Evolutionary conservation across 2,888 invertebrate genomes (phyloP).

Genomic region (Gibbula magus): DNA sequence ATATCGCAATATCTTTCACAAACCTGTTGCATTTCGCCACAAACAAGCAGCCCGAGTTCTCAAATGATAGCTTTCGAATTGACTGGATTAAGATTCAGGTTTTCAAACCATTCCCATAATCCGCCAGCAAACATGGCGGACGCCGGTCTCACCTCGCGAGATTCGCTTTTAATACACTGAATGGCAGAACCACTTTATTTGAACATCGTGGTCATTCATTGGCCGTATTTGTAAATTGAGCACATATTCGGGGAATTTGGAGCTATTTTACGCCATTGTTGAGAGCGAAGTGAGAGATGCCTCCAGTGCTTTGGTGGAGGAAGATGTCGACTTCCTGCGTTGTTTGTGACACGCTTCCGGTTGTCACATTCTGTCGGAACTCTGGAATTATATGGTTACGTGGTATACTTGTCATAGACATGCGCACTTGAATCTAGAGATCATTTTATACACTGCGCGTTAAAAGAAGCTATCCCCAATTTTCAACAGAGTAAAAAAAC

Average conservation of each 20-base stretch:
- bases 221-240: neutral
- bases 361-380: neutral
- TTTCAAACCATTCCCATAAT: neutral
- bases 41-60: neutral
- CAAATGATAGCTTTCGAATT: slow-evolving; percentile 3
- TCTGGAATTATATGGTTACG: neutral
- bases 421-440: too few species aligned
- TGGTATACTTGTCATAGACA: too few species aligned
- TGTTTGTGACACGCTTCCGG: neutral
- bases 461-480: too few species aligned
- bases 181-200: neutral
- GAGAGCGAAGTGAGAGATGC: neutral
- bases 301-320: neutral
- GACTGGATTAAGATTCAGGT: slow-evolving; percentile 2
- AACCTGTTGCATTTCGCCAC: slow-evolving; percentile 4
- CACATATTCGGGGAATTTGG: neutral
- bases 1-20: neutral
- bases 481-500: too few species aligned
- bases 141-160: slow-evolving; percentile 7
- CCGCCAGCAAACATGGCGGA: neutral
- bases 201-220: neutral
- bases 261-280: neutral
- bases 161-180: neutral
- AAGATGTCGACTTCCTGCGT: neutral
- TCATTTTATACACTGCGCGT: too few species aligned